These are phyloP conservation scores for Nematolebias whitei DNA, from an alignment of 2,113 vertebrate species.

Conservation along the genomic window DNA sequence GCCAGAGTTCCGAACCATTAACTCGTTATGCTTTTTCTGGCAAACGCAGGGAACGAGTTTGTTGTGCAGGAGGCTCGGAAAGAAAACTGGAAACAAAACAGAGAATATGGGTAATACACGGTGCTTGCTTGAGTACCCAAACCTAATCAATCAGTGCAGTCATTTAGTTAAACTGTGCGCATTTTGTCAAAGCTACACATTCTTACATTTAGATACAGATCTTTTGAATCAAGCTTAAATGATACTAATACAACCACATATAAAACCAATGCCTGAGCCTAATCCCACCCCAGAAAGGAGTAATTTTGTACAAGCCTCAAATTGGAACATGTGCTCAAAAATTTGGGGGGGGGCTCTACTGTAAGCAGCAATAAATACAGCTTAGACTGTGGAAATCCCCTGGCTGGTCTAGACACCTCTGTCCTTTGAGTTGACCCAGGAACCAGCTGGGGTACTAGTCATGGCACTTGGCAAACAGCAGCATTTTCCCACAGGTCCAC, in stretches of 20 bases:
- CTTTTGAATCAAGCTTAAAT: conserved; percentile 33
- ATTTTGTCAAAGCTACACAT: conserved; percentile 4
- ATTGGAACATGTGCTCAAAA: conserved; percentile 34
- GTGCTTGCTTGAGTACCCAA: conserved; percentile 10
- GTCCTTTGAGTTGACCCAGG: conserved; percentile 68
- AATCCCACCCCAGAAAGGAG: conserved; percentile 35
- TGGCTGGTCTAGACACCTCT: conserved; percentile 54
- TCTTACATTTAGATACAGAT: conserved; percentile 29
- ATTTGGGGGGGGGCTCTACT: conserved; percentile 19
- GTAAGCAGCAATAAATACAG: conserved; percentile 62
- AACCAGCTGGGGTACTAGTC: conserved; percentile 64
- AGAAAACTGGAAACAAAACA: conserved; percentile 27
- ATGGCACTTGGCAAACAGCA: conserved; percentile 63
- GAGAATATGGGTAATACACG: conserved; percentile 19
- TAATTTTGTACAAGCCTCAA: conserved; percentile 9
- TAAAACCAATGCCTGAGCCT: conserved; percentile 38
- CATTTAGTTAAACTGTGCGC: conserved; percentile 2
- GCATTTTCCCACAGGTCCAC: conserved; percentile 66
- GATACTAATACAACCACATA: conserved; percentile 45
- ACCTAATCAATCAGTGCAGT: conserved; percentile 19
- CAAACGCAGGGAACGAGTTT: conserved; percentile 42
- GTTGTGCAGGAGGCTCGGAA: conserved; percentile 11
- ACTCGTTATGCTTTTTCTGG: conserved; percentile 72
- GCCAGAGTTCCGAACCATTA: conserved; percentile 75
- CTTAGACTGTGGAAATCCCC: conserved; percentile 64